phyloP scores from a whole-genome alignment of 1,140 invertebrate species.

The Drosophila tristis region DNA sequence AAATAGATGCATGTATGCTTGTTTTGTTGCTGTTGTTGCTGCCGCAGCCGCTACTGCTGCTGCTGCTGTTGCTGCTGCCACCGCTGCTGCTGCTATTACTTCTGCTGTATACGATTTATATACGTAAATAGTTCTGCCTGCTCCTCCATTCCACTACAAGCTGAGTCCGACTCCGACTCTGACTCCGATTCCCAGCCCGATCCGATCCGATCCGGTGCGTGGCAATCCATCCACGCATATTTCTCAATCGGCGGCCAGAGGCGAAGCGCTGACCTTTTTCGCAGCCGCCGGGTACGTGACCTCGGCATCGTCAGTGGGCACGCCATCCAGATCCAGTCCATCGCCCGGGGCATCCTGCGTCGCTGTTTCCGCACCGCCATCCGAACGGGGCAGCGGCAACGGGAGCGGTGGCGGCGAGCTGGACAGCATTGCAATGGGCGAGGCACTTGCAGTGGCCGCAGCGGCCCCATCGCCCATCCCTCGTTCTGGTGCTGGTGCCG shows the following conservation, averaged over 20 bases:
- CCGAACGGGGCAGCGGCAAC: slow-evolving; percentile 28
- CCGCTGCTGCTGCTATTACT: not conserved
- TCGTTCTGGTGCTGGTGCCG: slow-evolving; percentile 55
- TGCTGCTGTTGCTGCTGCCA: too few species aligned
- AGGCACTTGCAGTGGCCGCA: slow-evolving; percentile 71
- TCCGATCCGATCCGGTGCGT: not conserved
- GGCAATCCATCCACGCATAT: slow-evolving; percentile 4
- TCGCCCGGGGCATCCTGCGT: slow-evolving; percentile 8
- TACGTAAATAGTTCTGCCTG: slow-evolving; percentile 48
- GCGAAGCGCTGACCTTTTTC: slow-evolving; percentile 53
- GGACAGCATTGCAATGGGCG: slow-evolving; percentile 76
- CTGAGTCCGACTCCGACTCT: not conserved
- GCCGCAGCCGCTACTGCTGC: slow-evolving; percentile 15
- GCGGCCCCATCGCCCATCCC: slow-evolving; percentile 81
- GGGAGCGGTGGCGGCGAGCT: slow-evolving; percentile 75
- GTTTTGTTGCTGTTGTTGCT: slow-evolving; percentile 20
- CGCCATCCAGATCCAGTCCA: not conserved
- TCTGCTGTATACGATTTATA: slow-evolving; percentile 48
- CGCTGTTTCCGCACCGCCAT: slow-evolving; percentile 38
- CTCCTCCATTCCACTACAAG: slow-evolving; percentile 14
- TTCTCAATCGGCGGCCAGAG: slow-evolving; percentile 63
- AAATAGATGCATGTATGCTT: slow-evolving; percentile 65
- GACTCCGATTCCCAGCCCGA: not conserved
- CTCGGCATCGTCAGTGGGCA: not conserved
- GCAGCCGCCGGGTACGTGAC: not conserved